Evolutionary conservation across 2,113 vertebrate genomes (phyloP), one percentile per base, ranked within the genome.

Genomic region (Centrocercus urophasianus): DNA sequence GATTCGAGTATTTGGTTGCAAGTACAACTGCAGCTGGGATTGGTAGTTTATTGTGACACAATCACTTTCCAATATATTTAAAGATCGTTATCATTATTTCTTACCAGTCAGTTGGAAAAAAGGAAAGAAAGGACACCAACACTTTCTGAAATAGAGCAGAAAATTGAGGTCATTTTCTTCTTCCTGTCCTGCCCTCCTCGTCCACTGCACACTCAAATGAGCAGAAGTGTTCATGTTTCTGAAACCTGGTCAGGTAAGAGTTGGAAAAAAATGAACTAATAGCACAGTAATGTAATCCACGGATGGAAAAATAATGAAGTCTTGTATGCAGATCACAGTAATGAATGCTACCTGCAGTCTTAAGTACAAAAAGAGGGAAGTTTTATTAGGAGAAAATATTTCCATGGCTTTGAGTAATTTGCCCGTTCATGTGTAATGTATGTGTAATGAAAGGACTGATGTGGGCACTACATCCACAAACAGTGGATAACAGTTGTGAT

Each of bases 121-220:
- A 7, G 21, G 20, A 18, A 64, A 81, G 69, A 90, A 92, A 88
- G 61, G 43, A 75, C 50, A 94, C 15, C 28, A 36, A 59, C 21
- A 22, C 50, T 81, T 92, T 82, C 77, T 88, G 89, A 93, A 96
- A 86, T 14, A 81, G 82, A 94, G 48, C 36, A 86, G 92, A 95
- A 93, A 86, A 88, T 20, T 60, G 21, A 6, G 32, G 65, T 79
- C 59, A 13, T 50, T 94, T 10, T 89, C 8, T 28, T 73, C 38
- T 7, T 78, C 18, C 22, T 67, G 1, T 47, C 32, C 32, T 81
- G 45, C 7, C 47, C 10, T 3, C 4, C 15, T 74, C 52, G 47
- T 30, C 36, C 18, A 42, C 14, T 38, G 27, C 42, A 56, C 43
- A 56, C 20, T 72, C 28, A 87, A 56, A 94, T 18, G 45, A 8